Evolutionary conservation across 1,140 invertebrate species (phyloP).

Genomic region (Aradophagus sp.): DNA sequence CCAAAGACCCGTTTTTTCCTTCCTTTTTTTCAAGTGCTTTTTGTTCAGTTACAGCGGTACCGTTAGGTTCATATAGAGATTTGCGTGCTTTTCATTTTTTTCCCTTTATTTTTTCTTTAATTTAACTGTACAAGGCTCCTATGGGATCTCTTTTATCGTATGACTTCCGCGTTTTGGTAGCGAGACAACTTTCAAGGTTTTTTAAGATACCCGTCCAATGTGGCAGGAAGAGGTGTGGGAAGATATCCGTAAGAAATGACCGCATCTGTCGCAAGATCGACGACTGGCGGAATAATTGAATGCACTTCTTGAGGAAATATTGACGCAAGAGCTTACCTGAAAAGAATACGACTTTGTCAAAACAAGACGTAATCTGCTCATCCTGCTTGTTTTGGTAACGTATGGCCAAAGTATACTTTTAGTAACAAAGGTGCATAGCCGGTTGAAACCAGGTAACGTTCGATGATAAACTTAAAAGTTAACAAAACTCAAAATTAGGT

Average conservation of each 20-base stretch:
- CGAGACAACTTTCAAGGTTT: slow-evolving; percentile 44
- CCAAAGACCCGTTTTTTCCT: slow-evolving; percentile 31
- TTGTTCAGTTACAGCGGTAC: slow-evolving; percentile 51
- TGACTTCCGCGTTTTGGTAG: slow-evolving; percentile 61
- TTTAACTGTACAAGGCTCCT: slow-evolving; percentile 44
- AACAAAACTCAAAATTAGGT: too few species aligned
- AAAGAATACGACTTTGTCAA: slow-evolving; percentile 6
- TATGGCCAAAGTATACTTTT: too few species aligned
- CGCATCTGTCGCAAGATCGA: slow-evolving; percentile 37
- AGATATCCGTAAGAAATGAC: slow-evolving; percentile 35
- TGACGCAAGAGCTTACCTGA: slow-evolving; percentile 26
- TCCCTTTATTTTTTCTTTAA: slow-evolving; percentile 29
- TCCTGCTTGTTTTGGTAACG: too few species aligned
- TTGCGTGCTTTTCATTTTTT: too few species aligned
- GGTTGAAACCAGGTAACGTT: too few species aligned
- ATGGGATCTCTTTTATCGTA: slow-evolving; percentile 46
- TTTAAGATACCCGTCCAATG: slow-evolving; percentile 26
- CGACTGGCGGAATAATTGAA: slow-evolving; percentile 2
- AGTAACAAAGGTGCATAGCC: too few species aligned
- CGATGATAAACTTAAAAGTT: too few species aligned
- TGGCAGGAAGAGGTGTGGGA: slow-evolving; percentile 53
- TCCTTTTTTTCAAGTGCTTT: slow-evolving; percentile 32
- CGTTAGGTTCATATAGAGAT: slow-evolving; percentile 29
- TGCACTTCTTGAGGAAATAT: slow-evolving; percentile 26
- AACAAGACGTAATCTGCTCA: slow-evolving; percentile 8